phyloP scores from a whole-genome alignment of 2,113 vertebrate species.

The Tragulus kanchil region DNA sequence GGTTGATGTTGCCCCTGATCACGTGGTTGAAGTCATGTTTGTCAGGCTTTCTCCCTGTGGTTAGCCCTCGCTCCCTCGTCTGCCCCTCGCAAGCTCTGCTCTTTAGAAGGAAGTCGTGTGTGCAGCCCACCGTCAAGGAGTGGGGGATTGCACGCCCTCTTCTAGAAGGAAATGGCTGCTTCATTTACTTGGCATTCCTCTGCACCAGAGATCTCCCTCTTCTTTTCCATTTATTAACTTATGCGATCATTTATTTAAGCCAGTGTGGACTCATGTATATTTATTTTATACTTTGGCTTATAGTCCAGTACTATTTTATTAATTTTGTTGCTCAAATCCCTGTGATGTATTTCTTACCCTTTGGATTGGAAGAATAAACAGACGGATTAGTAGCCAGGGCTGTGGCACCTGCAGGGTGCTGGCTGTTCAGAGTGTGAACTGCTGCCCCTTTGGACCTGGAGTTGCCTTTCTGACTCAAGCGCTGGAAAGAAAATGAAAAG shows the following conservation, averaged over 20 bases:
- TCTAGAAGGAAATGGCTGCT: neutral
- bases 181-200: neutral
- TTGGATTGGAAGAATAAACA: neutral
- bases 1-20: neutral
- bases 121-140: neutral
- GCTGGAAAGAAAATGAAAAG: neutral
- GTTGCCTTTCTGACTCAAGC: neutral
- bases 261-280: neutral
- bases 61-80: neutral
- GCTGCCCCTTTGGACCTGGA: neutral
- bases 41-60: neutral
- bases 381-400: neutral
- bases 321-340: neutral
- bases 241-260: neutral
- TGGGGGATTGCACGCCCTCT: neutral
- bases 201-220: neutral
- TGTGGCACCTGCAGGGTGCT: neutral
- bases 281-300: neutral
- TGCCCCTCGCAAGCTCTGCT: neutral
- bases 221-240: neutral
- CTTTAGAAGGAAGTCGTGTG: neutral
- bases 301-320: neutral
- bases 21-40: neutral
- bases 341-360: neutral
- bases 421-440: neutral